A percentile compares a stretch with the other conserved stretches of the same genome.
Evolutionary conservation across 2,888 invertebrate species (phyloP).

Genomic region (Amitus sp.): DNA sequence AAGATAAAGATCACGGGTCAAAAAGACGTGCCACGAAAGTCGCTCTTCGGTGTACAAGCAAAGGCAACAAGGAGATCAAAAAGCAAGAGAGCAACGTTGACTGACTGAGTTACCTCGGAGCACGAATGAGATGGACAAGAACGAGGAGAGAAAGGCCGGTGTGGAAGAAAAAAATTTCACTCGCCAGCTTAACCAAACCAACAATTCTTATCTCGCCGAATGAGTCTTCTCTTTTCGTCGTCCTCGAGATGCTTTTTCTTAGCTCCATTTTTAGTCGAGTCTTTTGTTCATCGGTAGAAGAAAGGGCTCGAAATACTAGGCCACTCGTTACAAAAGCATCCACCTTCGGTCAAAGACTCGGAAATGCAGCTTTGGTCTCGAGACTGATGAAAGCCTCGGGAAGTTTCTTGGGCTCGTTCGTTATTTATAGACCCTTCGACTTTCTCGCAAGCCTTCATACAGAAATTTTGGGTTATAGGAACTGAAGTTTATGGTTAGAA

Average conservation of each 20-base stretch:
- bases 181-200: background rate
- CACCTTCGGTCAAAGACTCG: too few relatives aligned
- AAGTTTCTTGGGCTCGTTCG: too few relatives aligned
- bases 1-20: conserved; percentile 40
- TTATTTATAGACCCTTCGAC: too few relatives aligned
- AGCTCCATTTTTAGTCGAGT: too few relatives aligned
- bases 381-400: too few relatives aligned
- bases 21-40: conserved; percentile 24
- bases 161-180: background rate
- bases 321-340: too few relatives aligned
- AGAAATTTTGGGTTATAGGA: too few relatives aligned
- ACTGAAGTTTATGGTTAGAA: too few relatives aligned
- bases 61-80: background rate
- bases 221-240: background rate
- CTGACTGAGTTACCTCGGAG: background rate
- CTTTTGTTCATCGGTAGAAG: too few relatives aligned
- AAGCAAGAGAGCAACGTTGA: background rate
- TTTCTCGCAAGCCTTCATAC: too few relatives aligned
- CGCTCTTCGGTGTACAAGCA: conserved; percentile 23
- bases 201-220: conserved; percentile 8
- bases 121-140: background rate
- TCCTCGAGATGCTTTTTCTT: conserved; percentile 12
- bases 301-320: too few relatives aligned
- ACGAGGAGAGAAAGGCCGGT: background rate
- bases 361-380: too few relatives aligned